Evolutionary conservation across 2,797 vertebrate genomes (phyloP), one percentile per base, ranked within the genome.

Genomic region (Odontamblyopus rebecca): DNA sequence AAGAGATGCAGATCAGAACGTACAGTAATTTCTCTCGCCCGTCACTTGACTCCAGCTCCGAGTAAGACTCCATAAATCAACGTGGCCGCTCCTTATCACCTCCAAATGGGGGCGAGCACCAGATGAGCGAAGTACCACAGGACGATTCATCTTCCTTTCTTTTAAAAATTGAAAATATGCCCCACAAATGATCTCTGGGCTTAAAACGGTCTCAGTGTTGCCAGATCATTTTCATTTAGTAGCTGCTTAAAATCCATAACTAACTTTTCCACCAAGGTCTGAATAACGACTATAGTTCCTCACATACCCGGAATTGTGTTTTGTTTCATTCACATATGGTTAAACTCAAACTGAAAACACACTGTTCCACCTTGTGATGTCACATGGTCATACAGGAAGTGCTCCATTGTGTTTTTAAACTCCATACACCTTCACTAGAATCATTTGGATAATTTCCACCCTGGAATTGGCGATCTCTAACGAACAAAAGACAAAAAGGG

Each of bases 121-220:
- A 78, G 75, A 89, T 89, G 81, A 72, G 67, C 32, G 61, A 68
- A 61, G 53, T 75, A 66, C 54, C 69, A 38, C 73, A 66, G 51
- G 70, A 29, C 57, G 70, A 75, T 73, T 60, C 35, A 12, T 70
- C 61, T 76, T 68, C 67, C 66, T 66, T 76, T 80, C 63, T 75
- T 80, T 85, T 82, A 48, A 76, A 75, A 80, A 82, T 85, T 83
- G 76, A 80, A 53, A 67, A 68, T 56, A 57, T 75, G 57, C 73
- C 60, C 30, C 5, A 18, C 71, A 82, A 79, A 83, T 77, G 79
- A 65, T 72, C 64, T 76, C 38, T 60, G 38, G 67, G 23, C n/a
- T 32, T 26, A 13, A 12, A 13, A 64, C 32, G 6, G 35, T 56
- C 0, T 35, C 56, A 30, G 56, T 75, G 69, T 73, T 53, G 44